phyloP scores from a whole-genome alignment of 2,888 invertebrate species.

The Zaprionus bogoriensis region DNA sequence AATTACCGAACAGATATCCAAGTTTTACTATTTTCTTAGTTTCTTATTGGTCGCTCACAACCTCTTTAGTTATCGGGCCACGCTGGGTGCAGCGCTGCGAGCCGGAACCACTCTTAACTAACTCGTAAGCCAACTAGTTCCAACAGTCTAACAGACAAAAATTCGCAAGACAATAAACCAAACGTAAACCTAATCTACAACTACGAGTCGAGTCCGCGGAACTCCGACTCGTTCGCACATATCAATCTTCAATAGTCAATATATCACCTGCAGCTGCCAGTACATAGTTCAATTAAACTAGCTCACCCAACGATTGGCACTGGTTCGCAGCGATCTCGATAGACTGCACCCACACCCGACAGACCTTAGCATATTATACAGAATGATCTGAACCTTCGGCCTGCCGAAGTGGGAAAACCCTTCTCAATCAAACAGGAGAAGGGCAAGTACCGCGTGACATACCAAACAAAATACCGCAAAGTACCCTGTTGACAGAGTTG shows the following conservation, averaged over 20 bases:
- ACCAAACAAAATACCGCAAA: constrained; percentile 28
- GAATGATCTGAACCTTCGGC: background rate
- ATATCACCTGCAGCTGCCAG: constrained; percentile 3
- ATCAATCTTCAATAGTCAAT: constrained; percentile 37
- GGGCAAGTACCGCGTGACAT: background rate
- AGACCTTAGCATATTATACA: background rate
- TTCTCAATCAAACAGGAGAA: no score
- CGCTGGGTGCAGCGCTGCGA: background rate
- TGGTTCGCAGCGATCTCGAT: constrained; percentile 26
- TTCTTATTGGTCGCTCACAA: background rate
- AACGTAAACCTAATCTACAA: constrained; percentile 15
- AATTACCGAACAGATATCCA: constrained; percentile 10
- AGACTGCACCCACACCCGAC: background rate
- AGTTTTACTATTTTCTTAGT: background rate
- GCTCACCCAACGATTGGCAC: constrained; percentile 32
- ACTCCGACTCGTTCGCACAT: constrained; percentile 32
- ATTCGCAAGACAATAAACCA: constrained; percentile 52
- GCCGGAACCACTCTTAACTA: background rate
- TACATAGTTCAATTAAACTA: constrained; percentile 43
- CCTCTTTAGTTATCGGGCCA: no score
- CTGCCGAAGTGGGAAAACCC: background rate
- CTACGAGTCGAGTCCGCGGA: constrained; percentile 36
- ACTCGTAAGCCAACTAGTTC: constrained; percentile 52
- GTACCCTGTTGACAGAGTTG: constrained; percentile 79
- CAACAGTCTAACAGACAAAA: constrained; percentile 24